Conservation (phyloP, 1,140 invertebrate species). For the Ctenoplectra terminalis region DNA sequence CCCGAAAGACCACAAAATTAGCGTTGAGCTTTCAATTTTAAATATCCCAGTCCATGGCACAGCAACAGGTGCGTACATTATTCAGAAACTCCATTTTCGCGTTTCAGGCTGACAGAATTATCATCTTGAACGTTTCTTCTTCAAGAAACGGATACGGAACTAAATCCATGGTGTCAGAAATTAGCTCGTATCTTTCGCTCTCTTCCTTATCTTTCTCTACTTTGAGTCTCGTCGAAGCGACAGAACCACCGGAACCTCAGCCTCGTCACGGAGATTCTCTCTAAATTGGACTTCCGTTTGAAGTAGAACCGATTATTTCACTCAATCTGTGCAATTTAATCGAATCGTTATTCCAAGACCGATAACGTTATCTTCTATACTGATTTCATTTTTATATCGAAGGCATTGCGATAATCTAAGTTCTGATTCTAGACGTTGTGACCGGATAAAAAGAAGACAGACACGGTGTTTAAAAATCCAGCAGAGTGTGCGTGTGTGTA, state of each 20-base stretch:
- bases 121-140: background rate
- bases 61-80: conserved; percentile 9
- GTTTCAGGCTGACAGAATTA: background rate
- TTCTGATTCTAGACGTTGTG: background rate
- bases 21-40: conserved; percentile 10
- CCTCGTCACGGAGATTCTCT: background rate
- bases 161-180: background rate
- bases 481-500: background rate
- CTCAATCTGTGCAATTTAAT: background rate
- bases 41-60: background rate
- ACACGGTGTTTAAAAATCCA: background rate
- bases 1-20: background rate
- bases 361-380: no score
- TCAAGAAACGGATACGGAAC: background rate
- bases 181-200: background rate
- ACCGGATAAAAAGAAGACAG: background rate
- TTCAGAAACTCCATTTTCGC: background rate
- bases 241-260: background rate
- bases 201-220: background rate
- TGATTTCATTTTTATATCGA: no score
- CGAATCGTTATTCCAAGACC: background rate
- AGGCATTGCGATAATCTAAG: no score
- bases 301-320: background rate
- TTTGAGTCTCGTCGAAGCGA: background rate
- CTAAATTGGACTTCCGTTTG: background rate